These are phyloP conservation scores for Rafetus swinhoei DNA, from an alignment of 2,113 vertebrate genomes.

Conservation along the genomic window DNA sequence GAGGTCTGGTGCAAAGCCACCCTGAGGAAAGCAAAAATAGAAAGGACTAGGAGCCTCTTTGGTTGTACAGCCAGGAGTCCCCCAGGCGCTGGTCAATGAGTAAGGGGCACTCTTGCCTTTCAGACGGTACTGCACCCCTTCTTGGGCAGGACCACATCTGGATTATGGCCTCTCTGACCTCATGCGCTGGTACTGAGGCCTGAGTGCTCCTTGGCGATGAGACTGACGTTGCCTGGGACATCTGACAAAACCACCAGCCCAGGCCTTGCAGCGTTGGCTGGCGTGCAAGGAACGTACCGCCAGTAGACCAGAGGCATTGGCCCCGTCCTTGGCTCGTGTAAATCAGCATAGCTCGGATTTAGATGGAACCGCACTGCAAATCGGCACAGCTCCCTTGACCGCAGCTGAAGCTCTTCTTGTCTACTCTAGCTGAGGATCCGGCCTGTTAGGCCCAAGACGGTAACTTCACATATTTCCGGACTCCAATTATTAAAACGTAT, in stretches of 20 bases:
- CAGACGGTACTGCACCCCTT: slow-evolving; percentile 63
- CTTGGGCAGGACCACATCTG: slow-evolving; percentile 70
- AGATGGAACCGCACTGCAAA: not conserved
- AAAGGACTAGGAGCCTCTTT: slow-evolving; percentile 47
- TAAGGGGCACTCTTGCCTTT: slow-evolving; percentile 60
- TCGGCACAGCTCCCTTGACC: not conserved
- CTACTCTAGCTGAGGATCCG: not conserved
- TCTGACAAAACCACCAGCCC: slow-evolving; percentile 49
- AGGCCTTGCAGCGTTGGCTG: slow-evolving; percentile 55
- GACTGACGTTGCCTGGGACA: not conserved
- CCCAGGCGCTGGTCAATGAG: slow-evolving; percentile 64
- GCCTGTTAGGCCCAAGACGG: not conserved
- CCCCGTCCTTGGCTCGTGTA: slow-evolving; percentile 3
- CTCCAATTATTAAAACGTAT: not conserved
- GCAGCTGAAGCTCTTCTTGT: accelerated
- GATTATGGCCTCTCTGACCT: slow-evolving; percentile 19
- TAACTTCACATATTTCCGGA: not conserved
- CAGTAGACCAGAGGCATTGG: not conserved
- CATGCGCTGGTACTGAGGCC: slow-evolving; percentile 19
- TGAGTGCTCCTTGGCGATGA: too few relatives aligned
- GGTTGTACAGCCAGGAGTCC: slow-evolving; percentile 58
- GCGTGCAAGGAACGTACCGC: slow-evolving; percentile 15
- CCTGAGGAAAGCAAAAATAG: slow-evolving; percentile 20
- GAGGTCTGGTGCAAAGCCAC: slow-evolving; percentile 63
- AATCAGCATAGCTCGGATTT: not conserved